Conservation (phyloP, 1,140 invertebrate genomes). For the Psix sp. region DNA sequence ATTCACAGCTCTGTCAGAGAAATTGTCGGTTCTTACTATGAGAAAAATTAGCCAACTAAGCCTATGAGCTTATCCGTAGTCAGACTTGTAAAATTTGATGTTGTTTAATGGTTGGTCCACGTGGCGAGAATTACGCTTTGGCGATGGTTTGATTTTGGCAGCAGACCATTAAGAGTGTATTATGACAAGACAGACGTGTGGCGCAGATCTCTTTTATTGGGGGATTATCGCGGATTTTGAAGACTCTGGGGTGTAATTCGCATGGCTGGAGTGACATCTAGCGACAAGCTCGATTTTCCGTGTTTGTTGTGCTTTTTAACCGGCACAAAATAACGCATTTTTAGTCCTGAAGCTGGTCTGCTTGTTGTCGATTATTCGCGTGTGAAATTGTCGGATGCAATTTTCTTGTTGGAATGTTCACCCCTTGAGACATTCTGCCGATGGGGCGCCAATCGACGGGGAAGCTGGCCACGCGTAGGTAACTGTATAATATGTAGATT, state of each 20-base stretch:
- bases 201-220: conserved; percentile 47
- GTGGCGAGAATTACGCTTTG: conserved; percentile 71
- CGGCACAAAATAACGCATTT: conserved; percentile 36
- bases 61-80: conserved; percentile 62
- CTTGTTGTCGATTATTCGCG: conserved; percentile 45
- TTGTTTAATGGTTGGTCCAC: conserved; percentile 61
- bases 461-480: conserved; percentile 70
- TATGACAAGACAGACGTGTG: conserved; percentile 67
- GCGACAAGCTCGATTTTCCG: not conserved
- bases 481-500: conserved; percentile 77
- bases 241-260: conserved; percentile 23
- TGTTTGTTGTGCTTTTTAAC: conserved; percentile 24
- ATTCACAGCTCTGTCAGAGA: too few relatives aligned
- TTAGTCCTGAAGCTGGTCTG: conserved; percentile 16
- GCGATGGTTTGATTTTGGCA: conserved; percentile 63
- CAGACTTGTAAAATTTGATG: conserved; percentile 49
- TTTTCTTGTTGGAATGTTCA: conserved; percentile 48
- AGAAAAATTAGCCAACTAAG: conserved; percentile 72
- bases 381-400: conserved; percentile 51
- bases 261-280: not conserved
- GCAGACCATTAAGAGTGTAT: conserved; percentile 73
- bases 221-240: conserved; percentile 26
- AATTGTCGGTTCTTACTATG: too few relatives aligned
- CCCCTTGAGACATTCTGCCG: conserved; percentile 51
- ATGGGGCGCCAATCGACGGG: conserved; percentile 42